These are phyloP conservation scores for Aleadryas rufinucha DNA, from an alignment of 2,113 vertebrate species.

Conservation along the genomic window DNA sequence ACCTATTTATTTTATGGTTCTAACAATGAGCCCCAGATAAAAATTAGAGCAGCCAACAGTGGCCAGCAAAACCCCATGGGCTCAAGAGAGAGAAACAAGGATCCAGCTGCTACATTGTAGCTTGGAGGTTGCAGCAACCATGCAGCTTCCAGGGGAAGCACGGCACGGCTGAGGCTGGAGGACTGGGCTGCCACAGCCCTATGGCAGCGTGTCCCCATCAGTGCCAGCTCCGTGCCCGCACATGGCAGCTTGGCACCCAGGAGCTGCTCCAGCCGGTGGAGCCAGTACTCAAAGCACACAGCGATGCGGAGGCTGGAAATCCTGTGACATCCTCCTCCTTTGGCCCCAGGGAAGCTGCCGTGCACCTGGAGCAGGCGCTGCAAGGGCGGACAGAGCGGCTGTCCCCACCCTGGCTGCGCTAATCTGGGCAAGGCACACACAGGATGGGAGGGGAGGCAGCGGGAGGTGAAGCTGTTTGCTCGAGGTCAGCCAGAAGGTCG, in stretches of 20 bases:
- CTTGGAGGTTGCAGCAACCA: not conserved
- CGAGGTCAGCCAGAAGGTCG: not conserved
- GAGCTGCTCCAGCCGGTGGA: not conserved
- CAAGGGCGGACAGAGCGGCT: not conserved
- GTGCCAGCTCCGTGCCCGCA: not conserved
- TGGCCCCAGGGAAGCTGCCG: not conserved
- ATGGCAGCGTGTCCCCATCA: not conserved
- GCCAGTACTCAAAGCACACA: not conserved
- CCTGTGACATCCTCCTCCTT: not conserved
- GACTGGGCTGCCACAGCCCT: not conserved
- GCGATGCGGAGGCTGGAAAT: not conserved
- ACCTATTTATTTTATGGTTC: slow-evolving; percentile 20
- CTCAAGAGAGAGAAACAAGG: not conserved
- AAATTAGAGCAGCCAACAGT: not conserved
- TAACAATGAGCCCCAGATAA: not conserved
- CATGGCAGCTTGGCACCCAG: not conserved
- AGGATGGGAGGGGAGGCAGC: slow-evolving; percentile 45
- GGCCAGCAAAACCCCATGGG: not conserved
- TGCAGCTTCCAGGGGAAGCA: not conserved
- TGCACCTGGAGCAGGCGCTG: not conserved
- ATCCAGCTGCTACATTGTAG: not conserved
- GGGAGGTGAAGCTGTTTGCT: not conserved
- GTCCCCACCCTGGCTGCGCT: slow-evolving; percentile 19
- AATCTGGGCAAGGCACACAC: slow-evolving; percentile 34
- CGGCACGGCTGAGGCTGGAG: not conserved